Evolutionary conservation across 2,797 vertebrate species (phyloP), one percentile per base, ranked within the genome.

Genomic region (Jordanella pulchra): DNA sequence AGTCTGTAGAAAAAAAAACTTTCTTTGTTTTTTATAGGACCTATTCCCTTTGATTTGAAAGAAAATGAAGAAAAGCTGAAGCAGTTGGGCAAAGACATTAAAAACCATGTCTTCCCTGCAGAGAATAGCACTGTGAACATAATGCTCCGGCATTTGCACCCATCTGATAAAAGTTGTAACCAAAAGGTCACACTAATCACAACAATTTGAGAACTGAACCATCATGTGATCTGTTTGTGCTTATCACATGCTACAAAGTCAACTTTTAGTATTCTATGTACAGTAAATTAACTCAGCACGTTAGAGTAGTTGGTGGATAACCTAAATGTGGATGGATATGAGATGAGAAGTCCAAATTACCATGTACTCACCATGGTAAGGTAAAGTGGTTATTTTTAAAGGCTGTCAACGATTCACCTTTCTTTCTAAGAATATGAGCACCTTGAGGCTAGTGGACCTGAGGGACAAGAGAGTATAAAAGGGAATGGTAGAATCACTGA

Each of bases 391-490:
- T 73, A 39, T 74, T 48, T 74, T 68, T 77, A 75, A 77, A 72
- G 53, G 1, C 67, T 42, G 76, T 87, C 60, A 86, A 74, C 86
- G 78, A 81, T 84, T 89, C 75, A 88, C 6, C 83, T 53, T 58
- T 50, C 58, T 75, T 28, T 51, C 70, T 67, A 39, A 45, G 69
- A 78, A 65, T 64, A 32, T 30, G 35, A 79, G 68, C 39, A 15
- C 47, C 66, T 75, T 65, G 65, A 86, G 75, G 81, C 69, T 80
- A 73, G 1, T 67, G 71, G 80, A 58, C 3, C 55, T 4, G 44
- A 65, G 56, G 71, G 75, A 73, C 48, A 78, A 71, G 64, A 21
- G 21, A 61, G 73, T 66, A 65, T 68, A 58, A 53, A 2, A 44
- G 18, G 48, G 71, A 78, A 79, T 80, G 80, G 84, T 66, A 73